phyloP scores from a whole-genome alignment of 2,113 vertebrate genomes.

The Alethe castanea region DNA sequence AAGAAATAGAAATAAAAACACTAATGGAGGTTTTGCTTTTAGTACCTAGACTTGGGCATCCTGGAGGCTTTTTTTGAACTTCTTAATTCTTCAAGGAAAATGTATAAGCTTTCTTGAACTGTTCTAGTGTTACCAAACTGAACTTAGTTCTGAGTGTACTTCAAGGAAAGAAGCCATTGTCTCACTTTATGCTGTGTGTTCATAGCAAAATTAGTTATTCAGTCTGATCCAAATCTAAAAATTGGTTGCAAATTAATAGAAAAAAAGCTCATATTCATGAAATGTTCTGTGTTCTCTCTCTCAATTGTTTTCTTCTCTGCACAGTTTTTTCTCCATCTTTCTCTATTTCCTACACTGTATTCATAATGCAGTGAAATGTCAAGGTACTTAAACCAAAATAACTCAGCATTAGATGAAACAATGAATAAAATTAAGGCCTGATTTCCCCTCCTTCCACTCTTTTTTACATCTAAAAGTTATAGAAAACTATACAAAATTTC shows the following conservation, averaged over 20 bases:
- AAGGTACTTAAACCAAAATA: constrained; percentile 23
- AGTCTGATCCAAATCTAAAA: neutral
- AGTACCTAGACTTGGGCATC: neutral
- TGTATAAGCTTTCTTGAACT: neutral
- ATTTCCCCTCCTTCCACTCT: rapidly evolving
- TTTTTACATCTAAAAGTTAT: neutral
- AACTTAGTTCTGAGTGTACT: neutral
- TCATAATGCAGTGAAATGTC: neutral
- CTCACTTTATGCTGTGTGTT: neutral
- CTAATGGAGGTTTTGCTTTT: neutral
- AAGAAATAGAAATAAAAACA: neutral
- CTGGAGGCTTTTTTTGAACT: neutral
- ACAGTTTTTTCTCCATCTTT: neutral
- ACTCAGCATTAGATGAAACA: neutral
- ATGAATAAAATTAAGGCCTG: neutral
- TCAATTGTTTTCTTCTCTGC: neutral
- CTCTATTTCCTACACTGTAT: neutral
- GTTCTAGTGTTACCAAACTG: neutral
- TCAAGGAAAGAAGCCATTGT: neutral
- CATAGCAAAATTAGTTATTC: neutral
- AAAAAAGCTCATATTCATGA: neutral
- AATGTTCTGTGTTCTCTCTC: neutral
- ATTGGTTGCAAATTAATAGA: neutral
- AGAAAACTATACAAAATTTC: neutral
- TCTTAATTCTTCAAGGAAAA: neutral